Conservation (phyloP, 2,888 invertebrate genomes). For the Diarsia mendica region DNA sequence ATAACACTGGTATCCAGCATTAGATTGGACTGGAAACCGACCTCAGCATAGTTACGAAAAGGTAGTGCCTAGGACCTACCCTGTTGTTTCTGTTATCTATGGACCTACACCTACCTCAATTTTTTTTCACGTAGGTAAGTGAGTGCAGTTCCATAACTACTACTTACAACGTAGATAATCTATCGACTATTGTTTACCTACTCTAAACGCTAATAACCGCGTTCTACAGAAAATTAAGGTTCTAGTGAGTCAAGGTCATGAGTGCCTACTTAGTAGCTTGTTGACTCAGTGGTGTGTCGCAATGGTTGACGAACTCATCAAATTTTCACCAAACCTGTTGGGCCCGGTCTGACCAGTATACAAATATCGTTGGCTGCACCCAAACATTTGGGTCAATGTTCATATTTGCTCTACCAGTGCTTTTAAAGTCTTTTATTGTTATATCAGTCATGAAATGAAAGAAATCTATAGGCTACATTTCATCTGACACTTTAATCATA, state of each 20-base stretch:
- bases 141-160: background rate
- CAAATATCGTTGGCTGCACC: constrained; percentile 10
- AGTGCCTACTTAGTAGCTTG: constrained; percentile 1
- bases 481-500: no score
- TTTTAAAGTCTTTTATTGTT: background rate
- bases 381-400: constrained; percentile 5
- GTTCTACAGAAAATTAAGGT: background rate
- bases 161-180: background rate
- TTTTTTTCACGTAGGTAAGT: background rate
- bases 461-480: background rate
- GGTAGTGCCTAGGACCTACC: background rate
- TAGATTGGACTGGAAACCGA: background rate
- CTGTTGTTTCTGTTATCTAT: no score
- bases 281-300: constrained; percentile 29
- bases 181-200: background rate
- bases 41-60: background rate
- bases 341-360: constrained; percentile 38
- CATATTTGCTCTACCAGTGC: background rate
- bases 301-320: constrained; percentile 40
- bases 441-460: background rate
- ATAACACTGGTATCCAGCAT: background rate
- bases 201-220: background rate
- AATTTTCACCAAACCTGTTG: background rate
- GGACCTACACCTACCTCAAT: background rate
- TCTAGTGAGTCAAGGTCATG: background rate